These are phyloP conservation scores for Odontomachus brunneus DNA, from an alignment of 1,140 invertebrate species.

Conservation along the genomic window DNA sequence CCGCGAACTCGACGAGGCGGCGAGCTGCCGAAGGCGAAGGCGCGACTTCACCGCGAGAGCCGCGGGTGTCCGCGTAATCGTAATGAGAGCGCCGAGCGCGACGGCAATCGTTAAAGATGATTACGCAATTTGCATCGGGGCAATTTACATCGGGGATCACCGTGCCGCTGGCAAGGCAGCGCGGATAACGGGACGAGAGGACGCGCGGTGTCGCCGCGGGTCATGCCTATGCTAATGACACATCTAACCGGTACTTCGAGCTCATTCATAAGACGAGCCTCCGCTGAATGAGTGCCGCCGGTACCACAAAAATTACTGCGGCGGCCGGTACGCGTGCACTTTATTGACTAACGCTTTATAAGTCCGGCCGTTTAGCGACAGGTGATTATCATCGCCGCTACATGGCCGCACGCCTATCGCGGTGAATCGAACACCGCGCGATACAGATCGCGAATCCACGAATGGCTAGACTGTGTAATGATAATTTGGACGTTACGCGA, in stretches of 20 bases:
- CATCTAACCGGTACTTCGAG: conserved; percentile 65
- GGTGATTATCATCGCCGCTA: conserved; percentile 23
- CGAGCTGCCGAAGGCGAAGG: conserved; percentile 25
- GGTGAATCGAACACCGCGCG: too few relatives aligned
- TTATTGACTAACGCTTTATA: conserved; percentile 43
- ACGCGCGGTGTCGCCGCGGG: conserved; percentile 73
- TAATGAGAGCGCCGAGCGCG: conserved; percentile 47
- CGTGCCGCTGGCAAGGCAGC: conserved; percentile 72
- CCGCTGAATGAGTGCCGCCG: conserved; percentile 58
- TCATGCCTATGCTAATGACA: conserved; percentile 75
- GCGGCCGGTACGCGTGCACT: neutral
- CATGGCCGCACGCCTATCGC: neutral
- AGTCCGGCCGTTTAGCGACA: conserved; percentile 15
- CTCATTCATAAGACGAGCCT: conserved; percentile 70
- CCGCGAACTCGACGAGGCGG: conserved; percentile 25
- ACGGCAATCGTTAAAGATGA: conserved; percentile 68
- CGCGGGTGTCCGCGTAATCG: conserved; percentile 9
- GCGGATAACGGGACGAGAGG: conserved; percentile 70
- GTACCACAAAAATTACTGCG: neutral
- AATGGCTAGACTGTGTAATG: too few relatives aligned
- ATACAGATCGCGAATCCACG: too few relatives aligned
- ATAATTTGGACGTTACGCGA: too few relatives aligned
- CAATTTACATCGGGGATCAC: conserved; percentile 68
- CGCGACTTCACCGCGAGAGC: conserved; percentile 18
- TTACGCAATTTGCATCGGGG: conserved; percentile 69